Base-by-base conservation (phyloP, 2,113 vertebrate species). In the Girardinichthys multiradiatus region DNA sequence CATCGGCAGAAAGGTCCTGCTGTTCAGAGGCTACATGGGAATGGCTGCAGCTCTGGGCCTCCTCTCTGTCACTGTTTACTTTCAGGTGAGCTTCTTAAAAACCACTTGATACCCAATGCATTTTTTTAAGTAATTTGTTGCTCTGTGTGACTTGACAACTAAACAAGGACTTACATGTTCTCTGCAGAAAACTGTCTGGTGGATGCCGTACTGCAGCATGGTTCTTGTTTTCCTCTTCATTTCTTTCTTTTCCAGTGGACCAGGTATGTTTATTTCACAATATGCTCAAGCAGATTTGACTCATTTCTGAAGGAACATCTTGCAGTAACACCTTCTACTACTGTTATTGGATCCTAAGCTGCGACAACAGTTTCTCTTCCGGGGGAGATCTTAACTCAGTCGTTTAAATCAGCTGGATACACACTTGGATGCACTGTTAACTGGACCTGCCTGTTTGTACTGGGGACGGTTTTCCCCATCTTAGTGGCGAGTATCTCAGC, bases 201-300 rank as follows among this genome's bases (percentile, higher is more conserved):
- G 95, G 95, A 83, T 95, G 84, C 92, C 95, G 1, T 96, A 96
- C 77, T 95, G 93, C 89, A 95, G 95, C 88, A 93, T 94, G 87
- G 87, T 69, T 13, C 89, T 96, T 13, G 84, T 96, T 86, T 97
- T 96, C 71, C 26, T 89, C 62, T 95, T 91, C 74, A 94, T 96
- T 79, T 82, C 92, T 79, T 90, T 90, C 76, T 96, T 92, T 80
- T 89, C 94, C 17, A 72, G 84, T 72, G 95, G 95, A 51, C 95
- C 95, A 82, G 92, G 95, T 96, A 79, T 13, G 85, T 89, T 29
- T 64, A 2, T 64, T 30, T 39, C 6, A 27, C 21, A 35, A 35
- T n/a, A n/a, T 48, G 28, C 51, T 4, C 14, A 51, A 35, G 13
- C 19, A 67, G 1, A 71, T 57, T 62, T 30, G 7, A 42, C 58